These are phyloP conservation scores for Corythornis cristatus DNA, from an alignment of 2,113 vertebrate species.

Conservation along the genomic window DNA sequence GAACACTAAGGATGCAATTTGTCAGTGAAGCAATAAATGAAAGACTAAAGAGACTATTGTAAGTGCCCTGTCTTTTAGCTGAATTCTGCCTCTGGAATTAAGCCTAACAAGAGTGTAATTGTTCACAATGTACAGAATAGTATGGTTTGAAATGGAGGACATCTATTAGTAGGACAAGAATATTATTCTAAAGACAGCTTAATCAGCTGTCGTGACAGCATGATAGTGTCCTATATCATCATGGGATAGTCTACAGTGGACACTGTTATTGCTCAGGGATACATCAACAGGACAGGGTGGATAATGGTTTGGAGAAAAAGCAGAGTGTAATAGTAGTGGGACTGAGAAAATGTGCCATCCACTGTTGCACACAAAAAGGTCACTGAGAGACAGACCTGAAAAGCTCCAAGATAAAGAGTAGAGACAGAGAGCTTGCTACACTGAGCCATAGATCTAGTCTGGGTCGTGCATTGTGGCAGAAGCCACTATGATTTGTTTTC, in stretches of 20 bases:
- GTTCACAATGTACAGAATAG: not conserved
- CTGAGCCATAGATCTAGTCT: not conserved
- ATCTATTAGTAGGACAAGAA: not conserved
- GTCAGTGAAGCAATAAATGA: not conserved
- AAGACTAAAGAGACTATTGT: not conserved
- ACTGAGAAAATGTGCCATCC: not conserved
- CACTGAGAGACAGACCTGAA: not conserved
- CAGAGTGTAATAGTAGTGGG: not conserved
- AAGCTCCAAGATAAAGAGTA: not conserved
- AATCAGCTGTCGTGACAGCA: not conserved
- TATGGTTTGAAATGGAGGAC: not conserved
- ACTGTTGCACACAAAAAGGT: not conserved
- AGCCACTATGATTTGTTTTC: not conserved
- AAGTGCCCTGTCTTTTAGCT: not conserved
- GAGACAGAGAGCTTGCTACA: not conserved
- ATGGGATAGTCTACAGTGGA: not conserved
- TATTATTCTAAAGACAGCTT: not conserved
- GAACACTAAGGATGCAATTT: not conserved
- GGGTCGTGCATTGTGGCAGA: not conserved
- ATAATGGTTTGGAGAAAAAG: not conserved
- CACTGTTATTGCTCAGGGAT: not conserved
- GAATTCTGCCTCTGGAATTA: not conserved
- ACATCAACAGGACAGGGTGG: not conserved
- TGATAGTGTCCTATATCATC: not conserved
- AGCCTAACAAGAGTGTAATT: not conserved